phyloP scores from a whole-genome alignment of 2,888 invertebrate species.

The Melikaiella ostensackeni region DNA sequence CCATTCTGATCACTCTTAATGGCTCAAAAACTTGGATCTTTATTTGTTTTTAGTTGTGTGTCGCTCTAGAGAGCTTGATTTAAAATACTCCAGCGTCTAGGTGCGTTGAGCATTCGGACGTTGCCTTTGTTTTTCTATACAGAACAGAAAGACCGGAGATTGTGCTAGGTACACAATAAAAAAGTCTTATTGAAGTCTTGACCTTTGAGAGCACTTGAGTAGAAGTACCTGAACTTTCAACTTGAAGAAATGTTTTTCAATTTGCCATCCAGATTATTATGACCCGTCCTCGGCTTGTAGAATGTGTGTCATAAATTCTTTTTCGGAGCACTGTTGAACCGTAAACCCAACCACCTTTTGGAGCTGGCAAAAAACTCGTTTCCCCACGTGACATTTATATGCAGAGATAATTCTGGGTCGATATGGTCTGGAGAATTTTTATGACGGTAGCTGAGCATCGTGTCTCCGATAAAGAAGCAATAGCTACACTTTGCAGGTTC shows the following conservation, averaged over 20 bases:
- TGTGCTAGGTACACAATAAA: not conserved
- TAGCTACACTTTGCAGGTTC: constrained; percentile 5
- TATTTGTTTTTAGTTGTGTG: constrained; percentile 21
- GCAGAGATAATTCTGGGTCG: constrained; percentile 6
- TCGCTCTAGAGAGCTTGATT: constrained; percentile 13
- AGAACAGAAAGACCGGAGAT: not conserved
- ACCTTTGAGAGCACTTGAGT: not conserved
- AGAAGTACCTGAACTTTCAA: not conserved
- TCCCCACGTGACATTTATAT: constrained; percentile 35
- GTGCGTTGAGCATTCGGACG: constrained; percentile 6
- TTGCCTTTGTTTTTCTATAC: constrained; percentile 24
- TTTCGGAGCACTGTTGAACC: not conserved
- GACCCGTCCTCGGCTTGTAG: not conserved
- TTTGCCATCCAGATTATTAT: constrained; percentile 19
- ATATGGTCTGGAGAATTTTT: not conserved
- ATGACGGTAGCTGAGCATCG: constrained; percentile 11
- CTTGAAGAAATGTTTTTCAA: constrained; percentile 27
- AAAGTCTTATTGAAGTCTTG: not conserved
- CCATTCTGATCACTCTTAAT: constrained; percentile 10
- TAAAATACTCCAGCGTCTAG: constrained; percentile 31
- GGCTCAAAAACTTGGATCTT: constrained; percentile 4
- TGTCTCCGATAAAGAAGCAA: constrained; percentile 27
- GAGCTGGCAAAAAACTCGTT: constrained; percentile 32
- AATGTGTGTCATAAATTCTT: constrained; percentile 35
- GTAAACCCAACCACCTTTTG: constrained; percentile 24